Conservation (phyloP, 2,888 invertebrate species). For the Monoplex corrugatus region DNA sequence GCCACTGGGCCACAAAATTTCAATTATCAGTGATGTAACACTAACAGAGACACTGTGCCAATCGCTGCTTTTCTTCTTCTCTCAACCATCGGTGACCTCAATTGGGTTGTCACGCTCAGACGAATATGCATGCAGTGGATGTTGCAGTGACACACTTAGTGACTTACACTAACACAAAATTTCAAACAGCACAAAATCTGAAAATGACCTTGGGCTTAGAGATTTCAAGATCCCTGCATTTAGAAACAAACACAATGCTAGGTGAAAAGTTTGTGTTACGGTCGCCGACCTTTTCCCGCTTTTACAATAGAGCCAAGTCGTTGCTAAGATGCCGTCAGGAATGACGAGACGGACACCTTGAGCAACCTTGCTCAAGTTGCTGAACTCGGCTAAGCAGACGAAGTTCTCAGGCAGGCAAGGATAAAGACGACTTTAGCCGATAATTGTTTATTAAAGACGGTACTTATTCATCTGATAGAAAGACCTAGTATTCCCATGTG, state of each 20-base stretch:
- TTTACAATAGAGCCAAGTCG: neutral
- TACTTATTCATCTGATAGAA: neutral
- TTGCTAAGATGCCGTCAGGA: neutral
- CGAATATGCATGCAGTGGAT: too few species aligned
- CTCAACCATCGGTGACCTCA: too few species aligned
- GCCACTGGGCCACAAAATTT: too few species aligned
- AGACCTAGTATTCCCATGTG: neutral
- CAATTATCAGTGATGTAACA: too few species aligned
- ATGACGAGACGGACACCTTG: slow-evolving; percentile 12
- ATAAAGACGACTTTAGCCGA: neutral
- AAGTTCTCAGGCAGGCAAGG: neutral
- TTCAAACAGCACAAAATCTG: too few species aligned
- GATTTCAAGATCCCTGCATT: neutral
- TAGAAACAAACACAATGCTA: neutral
- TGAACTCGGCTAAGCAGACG: neutral
- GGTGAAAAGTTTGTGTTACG: neutral
- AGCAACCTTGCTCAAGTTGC: slow-evolving; percentile 16
- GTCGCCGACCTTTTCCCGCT: neutral
- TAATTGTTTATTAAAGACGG: too few species aligned
- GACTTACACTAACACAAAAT: too few species aligned
- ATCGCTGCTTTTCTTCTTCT: too few species aligned
- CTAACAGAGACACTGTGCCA: too few species aligned
- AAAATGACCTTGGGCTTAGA: slow-evolving; percentile 4
- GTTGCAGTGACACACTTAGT: too few species aligned
- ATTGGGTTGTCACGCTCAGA: too few species aligned